Evolutionary conservation across 2,888 invertebrate species (phyloP).

Genomic region (Chymomyza caudatula): DNA sequence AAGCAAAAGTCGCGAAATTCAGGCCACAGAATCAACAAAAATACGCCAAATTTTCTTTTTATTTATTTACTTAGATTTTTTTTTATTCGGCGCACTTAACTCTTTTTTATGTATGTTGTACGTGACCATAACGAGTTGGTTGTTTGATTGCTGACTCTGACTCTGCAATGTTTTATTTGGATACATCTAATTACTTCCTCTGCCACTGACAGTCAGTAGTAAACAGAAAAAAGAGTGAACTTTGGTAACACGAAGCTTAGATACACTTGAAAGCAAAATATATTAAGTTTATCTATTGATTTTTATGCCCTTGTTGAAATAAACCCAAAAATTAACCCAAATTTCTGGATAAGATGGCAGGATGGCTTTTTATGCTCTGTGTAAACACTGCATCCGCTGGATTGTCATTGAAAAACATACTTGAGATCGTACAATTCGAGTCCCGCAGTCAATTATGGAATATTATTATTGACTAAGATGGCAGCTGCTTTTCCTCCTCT

Average conservation of each 20-base stretch:
- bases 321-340: too few species aligned
- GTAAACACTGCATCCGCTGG: too few species aligned
- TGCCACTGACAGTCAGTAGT: slow-evolving; percentile 6
- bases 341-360: too few species aligned
- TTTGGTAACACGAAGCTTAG: background rate
- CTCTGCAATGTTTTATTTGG: slow-evolving; percentile 16
- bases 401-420: too few species aligned
- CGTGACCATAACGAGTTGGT: slow-evolving; percentile 43
- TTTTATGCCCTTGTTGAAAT: too few species aligned
- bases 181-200: slow-evolving; percentile 41
- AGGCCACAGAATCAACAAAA: slow-evolving; percentile 12
- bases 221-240: background rate
- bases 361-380: too few species aligned
- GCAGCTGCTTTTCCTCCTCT: too few species aligned
- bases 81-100: slow-evolving; percentile 19
- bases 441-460: too few species aligned
- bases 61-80: background rate
- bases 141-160: slow-evolving; percentile 2
- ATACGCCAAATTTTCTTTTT: slow-evolving; percentile 18
- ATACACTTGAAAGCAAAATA: too few species aligned
- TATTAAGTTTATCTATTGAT: too few species aligned
- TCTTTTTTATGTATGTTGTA: slow-evolving; percentile 36
- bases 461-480: too few species aligned
- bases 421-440: too few species aligned
- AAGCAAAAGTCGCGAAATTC: slow-evolving; percentile 38